These are phyloP conservation scores for Orius laevigatus DNA, from an alignment of 1,140 invertebrate genomes.

Conservation along the genomic window DNA sequence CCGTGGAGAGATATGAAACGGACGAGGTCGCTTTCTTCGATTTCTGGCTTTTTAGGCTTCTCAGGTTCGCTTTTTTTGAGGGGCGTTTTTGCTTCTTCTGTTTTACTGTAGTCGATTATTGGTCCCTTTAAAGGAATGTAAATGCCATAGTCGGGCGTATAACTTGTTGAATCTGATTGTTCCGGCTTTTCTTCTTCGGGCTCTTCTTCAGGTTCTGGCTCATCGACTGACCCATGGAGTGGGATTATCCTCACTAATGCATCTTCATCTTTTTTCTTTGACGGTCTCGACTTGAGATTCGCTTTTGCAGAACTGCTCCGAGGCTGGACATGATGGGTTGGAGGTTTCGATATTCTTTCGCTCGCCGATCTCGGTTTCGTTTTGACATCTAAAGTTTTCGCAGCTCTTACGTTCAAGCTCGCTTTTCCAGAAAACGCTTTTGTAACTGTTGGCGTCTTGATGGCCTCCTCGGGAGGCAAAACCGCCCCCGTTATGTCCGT, in stretches of 20 bases:
- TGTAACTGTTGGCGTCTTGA: neutral
- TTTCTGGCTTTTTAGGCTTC: conserved; percentile 9
- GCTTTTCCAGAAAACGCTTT: neutral
- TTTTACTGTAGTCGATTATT: conserved; percentile 2
- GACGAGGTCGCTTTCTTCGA: conserved; percentile 19
- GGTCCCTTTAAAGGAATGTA: conserved; percentile 21
- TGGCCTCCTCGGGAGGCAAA: conserved; percentile 21
- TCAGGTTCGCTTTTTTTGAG: neutral
- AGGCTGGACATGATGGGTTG: neutral
- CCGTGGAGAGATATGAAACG: conserved; percentile 20
- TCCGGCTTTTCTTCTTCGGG: conserved; percentile 3
- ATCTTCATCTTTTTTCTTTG: conserved; percentile 9
- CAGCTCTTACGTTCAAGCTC: neutral
- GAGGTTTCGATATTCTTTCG: conserved; percentile 6
- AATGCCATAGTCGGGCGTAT: conserved; percentile 17
- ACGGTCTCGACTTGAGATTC: neutral
- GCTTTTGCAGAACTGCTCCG: conserved; percentile 6
- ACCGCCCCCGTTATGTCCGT: conserved; percentile 37
- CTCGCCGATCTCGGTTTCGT: conserved; percentile 1
- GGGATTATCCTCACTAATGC: conserved; percentile 16
- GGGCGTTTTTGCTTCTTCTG: conserved; percentile 5
- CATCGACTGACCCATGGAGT: conserved; percentile 16
- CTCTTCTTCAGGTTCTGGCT: conserved; percentile 9
- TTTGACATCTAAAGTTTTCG: neutral
- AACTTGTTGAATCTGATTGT: neutral